phyloP scores from a whole-genome alignment of 2,797 vertebrate genomes.

The Erethizon dorsatum region DNA sequence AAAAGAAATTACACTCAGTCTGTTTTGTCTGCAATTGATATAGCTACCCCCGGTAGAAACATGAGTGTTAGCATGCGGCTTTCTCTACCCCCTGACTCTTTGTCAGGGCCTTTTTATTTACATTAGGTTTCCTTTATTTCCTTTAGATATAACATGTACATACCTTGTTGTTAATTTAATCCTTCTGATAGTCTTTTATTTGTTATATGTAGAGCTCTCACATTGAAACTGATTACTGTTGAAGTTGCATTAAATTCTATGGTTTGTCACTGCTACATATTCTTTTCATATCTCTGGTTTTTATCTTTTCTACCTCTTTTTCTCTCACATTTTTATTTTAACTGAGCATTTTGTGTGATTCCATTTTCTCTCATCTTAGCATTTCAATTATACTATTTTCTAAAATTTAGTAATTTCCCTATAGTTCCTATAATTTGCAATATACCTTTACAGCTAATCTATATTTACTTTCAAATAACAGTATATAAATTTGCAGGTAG shows the following conservation, averaged over 20 bases:
- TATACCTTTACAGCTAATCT: not conserved
- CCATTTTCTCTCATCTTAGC: not conserved
- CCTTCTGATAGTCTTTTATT: not conserved
- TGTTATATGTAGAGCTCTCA: not conserved
- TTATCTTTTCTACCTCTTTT: not conserved
- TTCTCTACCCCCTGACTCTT: not conserved
- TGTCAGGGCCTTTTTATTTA: not conserved
- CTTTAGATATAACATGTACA: not conserved
- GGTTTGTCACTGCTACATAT: not conserved
- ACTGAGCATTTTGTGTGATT: not conserved
- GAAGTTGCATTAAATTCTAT: not conserved
- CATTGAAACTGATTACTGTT: not conserved
- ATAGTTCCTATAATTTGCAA: not conserved
- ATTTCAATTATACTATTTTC: not conserved
- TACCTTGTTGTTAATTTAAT: not conserved
- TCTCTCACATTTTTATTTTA: not conserved
- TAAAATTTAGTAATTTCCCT: not conserved
- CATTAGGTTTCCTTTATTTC: not conserved
- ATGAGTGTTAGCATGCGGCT: not conserved
- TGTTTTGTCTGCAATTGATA: not conserved
- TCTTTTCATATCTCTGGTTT: not conserved
- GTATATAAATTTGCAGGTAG: not conserved
- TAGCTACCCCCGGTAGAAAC: no score
- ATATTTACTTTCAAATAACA: not conserved
- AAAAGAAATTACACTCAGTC: not conserved